A percentile compares a stretch with the other conserved stretches of the same genome.
These are phyloP conservation scores for Hipparchia semele DNA, from an alignment of 2,888 invertebrate genomes.

Conservation along the genomic window DNA sequence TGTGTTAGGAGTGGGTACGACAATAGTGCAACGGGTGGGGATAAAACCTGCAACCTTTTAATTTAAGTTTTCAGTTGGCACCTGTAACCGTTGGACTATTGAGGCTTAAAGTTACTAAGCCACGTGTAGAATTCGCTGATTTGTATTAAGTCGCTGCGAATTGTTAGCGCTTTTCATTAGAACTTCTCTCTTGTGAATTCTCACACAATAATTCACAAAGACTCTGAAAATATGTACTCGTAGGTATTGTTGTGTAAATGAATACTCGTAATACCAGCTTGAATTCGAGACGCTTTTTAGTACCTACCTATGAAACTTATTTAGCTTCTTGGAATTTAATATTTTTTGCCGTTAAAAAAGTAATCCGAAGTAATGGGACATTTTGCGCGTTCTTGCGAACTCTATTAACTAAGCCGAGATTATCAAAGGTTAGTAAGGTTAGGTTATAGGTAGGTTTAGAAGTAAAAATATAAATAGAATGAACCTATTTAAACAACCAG, in stretches of 20 bases:
- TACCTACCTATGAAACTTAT: neutral
- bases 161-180: constrained; percentile 6
- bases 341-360: neutral
- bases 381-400: neutral
- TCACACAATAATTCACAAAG: constrained; percentile 2
- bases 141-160: neutral
- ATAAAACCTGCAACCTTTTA: too few relatives aligned
- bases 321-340: neutral
- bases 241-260: neutral
- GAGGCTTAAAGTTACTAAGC: too few relatives aligned
- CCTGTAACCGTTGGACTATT: too few relatives aligned
- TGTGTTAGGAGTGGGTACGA: too few relatives aligned
- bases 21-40: too few relatives aligned
- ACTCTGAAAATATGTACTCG: neutral
- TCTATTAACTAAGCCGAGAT: too few relatives aligned
- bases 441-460: too few relatives aligned
- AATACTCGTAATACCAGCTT: neutral
- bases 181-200: neutral
- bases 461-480: too few relatives aligned
- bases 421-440: neutral
- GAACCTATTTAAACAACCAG: too few relatives aligned
- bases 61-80: too few relatives aligned
- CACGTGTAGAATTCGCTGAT: too few relatives aligned
- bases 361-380: neutral
- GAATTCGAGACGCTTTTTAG: neutral